Percentiles rank a stretch among this genome's conserved stretches.
phyloP scores from a whole-genome alignment of 2,113 vertebrate genomes.

The Lanius collurio region DNA sequence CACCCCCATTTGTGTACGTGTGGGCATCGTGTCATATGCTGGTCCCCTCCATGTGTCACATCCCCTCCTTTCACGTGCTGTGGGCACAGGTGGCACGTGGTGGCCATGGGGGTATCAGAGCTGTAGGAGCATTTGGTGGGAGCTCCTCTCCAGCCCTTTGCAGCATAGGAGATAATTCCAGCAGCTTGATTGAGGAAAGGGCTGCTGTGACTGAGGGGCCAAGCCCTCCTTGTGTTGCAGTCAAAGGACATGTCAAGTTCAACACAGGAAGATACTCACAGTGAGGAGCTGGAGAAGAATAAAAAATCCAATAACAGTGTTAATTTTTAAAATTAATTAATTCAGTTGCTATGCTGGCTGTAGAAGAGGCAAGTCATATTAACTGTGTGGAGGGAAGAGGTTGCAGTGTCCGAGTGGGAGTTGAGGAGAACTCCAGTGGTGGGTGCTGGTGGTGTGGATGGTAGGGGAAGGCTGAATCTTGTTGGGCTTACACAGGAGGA shows the following conservation, averaged over 20 bases:
- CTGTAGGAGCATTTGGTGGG: rapidly evolving
- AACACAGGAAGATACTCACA: not conserved
- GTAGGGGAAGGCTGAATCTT: not conserved
- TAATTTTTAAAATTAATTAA: not conserved
- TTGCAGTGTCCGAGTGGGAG: rapidly evolving
- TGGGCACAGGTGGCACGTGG: rapidly evolving
- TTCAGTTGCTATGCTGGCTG: not conserved
- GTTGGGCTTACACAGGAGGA: not conserved
- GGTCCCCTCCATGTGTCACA: not conserved
- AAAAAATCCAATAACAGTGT: not conserved
- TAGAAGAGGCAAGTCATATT: not conserved
- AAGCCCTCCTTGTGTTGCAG: not conserved
- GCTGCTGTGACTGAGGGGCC: not conserved
- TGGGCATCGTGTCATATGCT: rapidly evolving
- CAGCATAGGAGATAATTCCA: not conserved
- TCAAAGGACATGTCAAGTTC: not conserved
- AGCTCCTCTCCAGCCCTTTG: not conserved
- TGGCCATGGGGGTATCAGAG: rapidly evolving
- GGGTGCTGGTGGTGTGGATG: not conserved
- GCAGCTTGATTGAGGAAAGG: not conserved
- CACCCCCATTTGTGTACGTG: not conserved
- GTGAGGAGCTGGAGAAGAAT: not conserved
- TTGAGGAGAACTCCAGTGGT: rapidly evolving
- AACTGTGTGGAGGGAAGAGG: not conserved
- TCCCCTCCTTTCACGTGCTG: not conserved